These are phyloP conservation scores for Drosophila setosimentum DNA, from an alignment of 2,888 invertebrate species.

Conservation along the genomic window DNA sequence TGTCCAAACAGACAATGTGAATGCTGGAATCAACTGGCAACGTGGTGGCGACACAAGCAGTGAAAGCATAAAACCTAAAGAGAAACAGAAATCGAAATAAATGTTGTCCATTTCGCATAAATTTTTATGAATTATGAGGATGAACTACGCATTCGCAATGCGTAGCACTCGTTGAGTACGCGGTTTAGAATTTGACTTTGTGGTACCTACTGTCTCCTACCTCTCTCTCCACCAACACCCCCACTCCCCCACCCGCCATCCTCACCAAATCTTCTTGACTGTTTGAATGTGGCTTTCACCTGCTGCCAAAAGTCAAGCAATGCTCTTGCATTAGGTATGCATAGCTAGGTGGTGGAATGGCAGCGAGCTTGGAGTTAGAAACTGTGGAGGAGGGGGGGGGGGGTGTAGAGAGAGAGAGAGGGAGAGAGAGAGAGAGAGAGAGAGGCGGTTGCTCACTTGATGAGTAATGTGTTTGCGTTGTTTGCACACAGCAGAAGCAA, in stretches of 20 bases:
- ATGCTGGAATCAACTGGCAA: conserved; percentile 18
- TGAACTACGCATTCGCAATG: conserved; percentile 61
- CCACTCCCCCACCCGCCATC: no score
- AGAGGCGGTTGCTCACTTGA: conserved; percentile 62
- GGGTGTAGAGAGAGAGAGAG: no score
- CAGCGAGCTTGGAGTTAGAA: not conserved
- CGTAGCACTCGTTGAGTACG: conserved; percentile 24
- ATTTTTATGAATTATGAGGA: conserved; percentile 77
- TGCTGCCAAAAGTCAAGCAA: conserved; percentile 28
- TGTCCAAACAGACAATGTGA: conserved; percentile 25
- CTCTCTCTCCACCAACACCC: no score
- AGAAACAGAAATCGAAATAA: conserved; percentile 26
- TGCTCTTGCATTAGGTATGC: conserved; percentile 58
- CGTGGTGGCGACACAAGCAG: conserved; percentile 2
- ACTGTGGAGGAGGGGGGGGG: no score
- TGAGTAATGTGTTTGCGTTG: conserved; percentile 74
- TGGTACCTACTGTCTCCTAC: not conserved
- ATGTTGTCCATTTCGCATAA: conserved; percentile 71
- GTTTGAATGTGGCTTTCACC: conserved; percentile 21
- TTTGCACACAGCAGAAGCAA: conserved; percentile 70
- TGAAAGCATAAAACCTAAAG: not conserved
- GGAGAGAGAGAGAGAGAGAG: no score
- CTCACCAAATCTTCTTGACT: no score
- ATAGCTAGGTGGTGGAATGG: not conserved
- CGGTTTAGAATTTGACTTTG: conserved; percentile 59